phyloP scores from a whole-genome alignment of 1,140 invertebrate species.

The Zophobas morio region DNA sequence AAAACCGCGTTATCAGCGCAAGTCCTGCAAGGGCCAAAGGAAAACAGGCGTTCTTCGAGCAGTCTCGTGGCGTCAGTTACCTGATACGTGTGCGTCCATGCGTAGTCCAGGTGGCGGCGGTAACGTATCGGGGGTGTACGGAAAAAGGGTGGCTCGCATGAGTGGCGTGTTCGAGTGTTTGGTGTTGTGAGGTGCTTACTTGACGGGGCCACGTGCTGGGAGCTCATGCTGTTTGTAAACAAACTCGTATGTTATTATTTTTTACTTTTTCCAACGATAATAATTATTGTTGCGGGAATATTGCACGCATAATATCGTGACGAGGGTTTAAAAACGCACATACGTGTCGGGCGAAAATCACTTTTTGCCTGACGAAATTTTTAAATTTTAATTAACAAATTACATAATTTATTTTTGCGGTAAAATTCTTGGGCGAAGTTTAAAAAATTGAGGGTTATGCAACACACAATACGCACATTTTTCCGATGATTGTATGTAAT shows the following conservation, averaged over 20 bases:
- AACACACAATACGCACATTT: too few species aligned
- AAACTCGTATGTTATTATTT: constrained; percentile 22
- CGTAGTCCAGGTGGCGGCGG: constrained; percentile 8
- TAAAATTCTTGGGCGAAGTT: too few species aligned
- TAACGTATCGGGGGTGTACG: constrained; percentile 3
- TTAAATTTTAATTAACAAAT: too few species aligned
- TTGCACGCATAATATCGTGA: too few species aligned
- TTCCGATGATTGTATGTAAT: too few species aligned
- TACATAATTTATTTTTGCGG: too few species aligned
- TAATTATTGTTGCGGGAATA: too few species aligned
- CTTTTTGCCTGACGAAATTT: too few species aligned
- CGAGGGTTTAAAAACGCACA: too few species aligned
- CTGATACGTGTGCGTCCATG: constrained; percentile 3
- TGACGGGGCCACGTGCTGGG: constrained; percentile 11
- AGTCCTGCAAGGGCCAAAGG: constrained; percentile 26
- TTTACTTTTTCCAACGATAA: not conserved
- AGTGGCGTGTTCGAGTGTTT: constrained; percentile 4
- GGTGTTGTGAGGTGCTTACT: not conserved
- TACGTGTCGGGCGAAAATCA: too few species aligned
- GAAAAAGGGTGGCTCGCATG: not conserved
- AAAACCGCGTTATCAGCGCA: constrained; percentile 15
- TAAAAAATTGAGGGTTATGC: too few species aligned
- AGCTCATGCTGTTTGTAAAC: constrained; percentile 34
- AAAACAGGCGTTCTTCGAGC: constrained; percentile 34
- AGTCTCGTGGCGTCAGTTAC: constrained; percentile 23